phyloP scores from a whole-genome alignment of 2,888 invertebrate genomes.

The Eupsilia transversa region DNA sequence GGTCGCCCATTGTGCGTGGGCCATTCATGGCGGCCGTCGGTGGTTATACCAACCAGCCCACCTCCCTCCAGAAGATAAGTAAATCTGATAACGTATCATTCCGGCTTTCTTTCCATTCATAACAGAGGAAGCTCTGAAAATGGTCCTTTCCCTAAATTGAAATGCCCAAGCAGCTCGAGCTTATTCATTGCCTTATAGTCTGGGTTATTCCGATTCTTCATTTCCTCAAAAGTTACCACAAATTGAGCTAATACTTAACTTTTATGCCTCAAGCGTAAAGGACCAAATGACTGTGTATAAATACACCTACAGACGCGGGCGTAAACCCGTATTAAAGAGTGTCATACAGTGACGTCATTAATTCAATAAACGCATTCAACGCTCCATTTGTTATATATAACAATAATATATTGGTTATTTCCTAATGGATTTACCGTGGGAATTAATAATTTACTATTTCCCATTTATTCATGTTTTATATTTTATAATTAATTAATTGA shows the following conservation, averaged over 20 bases:
- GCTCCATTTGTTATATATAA: conserved; percentile 1
- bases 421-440: conserved; percentile 30
- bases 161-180: not conserved
- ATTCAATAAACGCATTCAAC: conserved; percentile 3
- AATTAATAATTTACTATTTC: conserved; percentile 27
- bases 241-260: conserved; percentile 12
- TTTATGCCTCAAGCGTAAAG: conserved; percentile 34
- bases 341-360: conserved; percentile 44
- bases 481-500: not conserved
- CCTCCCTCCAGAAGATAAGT: no score
- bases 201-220: conserved; percentile 41
- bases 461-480: not conserved
- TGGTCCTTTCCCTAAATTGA: not conserved
- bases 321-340: conserved; percentile 7
- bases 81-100: not conserved
- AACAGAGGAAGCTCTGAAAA: conserved; percentile 1
- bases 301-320: conserved; percentile 25
- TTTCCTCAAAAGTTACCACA: conserved; percentile 29
- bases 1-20: no score
- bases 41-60: no score
- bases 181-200: conserved; percentile 33
- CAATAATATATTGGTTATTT: conserved; percentile 42
- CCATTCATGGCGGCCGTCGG: no score
- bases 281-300: conserved; percentile 44
- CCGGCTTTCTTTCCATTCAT: conserved; percentile 1